phyloP scores from a whole-genome alignment of 2,113 vertebrate species.

The Hemiprocne comata region DNA sequence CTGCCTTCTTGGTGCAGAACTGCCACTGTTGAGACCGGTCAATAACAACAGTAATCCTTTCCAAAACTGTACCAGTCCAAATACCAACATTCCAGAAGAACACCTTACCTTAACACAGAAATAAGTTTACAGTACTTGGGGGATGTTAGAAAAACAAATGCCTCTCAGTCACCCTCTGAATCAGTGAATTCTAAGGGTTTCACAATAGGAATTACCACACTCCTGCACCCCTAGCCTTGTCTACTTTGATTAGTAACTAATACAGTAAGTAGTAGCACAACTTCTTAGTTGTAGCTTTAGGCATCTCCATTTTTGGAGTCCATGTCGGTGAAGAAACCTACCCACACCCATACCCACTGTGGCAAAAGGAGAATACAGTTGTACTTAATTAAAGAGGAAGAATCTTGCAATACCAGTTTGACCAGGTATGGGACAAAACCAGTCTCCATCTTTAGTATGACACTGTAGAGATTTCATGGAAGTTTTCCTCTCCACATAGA shows the following conservation, averaged over 20 bases:
- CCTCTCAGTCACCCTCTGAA: background rate
- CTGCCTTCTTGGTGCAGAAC: background rate
- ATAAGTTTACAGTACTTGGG: background rate
- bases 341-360: conserved; percentile 50
- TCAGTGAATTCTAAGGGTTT: background rate
- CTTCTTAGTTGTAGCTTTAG: conserved; percentile 55
- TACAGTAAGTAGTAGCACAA: conserved; percentile 8
- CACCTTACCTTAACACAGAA: background rate
- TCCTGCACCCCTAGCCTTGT: background rate
- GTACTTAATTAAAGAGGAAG: conserved; percentile 62
- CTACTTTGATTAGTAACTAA: conserved; percentile 37
- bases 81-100: background rate
- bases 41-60: background rate
- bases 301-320: conserved; percentile 59
- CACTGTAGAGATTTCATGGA: background rate
- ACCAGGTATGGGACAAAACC: conserved; percentile 33
- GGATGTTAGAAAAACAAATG: background rate
- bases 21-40: background rate
- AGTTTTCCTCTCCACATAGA: background rate
- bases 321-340: conserved; percentile 33
- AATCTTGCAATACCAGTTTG: conserved; percentile 52
- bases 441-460: conserved; percentile 34
- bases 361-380: conserved; percentile 50
- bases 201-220: background rate
- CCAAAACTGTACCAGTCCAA: background rate